phyloP scores from a whole-genome alignment of 2,113 vertebrate species.

The Sinocyclocheilus anshuiensis region DNA sequence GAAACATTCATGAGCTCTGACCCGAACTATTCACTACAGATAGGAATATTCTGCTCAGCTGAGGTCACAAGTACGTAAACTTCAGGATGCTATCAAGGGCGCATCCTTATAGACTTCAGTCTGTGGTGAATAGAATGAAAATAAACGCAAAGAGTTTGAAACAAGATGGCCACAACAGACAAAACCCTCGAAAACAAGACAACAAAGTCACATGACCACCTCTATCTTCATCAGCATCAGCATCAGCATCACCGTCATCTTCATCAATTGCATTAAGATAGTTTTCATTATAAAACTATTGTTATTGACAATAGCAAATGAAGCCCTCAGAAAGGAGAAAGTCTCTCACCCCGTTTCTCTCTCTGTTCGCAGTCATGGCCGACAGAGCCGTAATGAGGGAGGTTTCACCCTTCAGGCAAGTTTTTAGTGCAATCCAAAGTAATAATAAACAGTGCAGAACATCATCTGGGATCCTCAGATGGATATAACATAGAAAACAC shows the following conservation, averaged over 20 bases:
- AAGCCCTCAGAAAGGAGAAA: slow-evolving; percentile 64
- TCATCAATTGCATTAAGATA: slow-evolving; percentile 68
- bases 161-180: slow-evolving; percentile 71
- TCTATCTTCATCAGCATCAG: slow-evolving; percentile 45
- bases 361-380: slow-evolving; percentile 50
- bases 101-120: slow-evolving; percentile 18
- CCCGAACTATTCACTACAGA: slow-evolving; percentile 34
- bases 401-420: slow-evolving; percentile 19
- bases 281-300: slow-evolving; percentile 70
- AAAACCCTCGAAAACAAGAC: slow-evolving; percentile 72
- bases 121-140: slow-evolving; percentile 31
- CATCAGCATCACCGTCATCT: slow-evolving; percentile 47
- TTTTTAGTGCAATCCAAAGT: slow-evolving; percentile 55
- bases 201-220: slow-evolving; percentile 70
- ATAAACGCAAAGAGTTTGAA: slow-evolving; percentile 51
- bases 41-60: slow-evolving; percentile 17
- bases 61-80: slow-evolving; percentile 33
- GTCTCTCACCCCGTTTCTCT: slow-evolving; percentile 59
- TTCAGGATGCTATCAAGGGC: not conserved
- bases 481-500: slow-evolving; percentile 30
- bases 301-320: slow-evolving; percentile 72
- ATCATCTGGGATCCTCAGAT: slow-evolving; percentile 45
- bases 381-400: slow-evolving; percentile 32
- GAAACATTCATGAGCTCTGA: slow-evolving; percentile 29
- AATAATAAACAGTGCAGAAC: slow-evolving; percentile 50